phyloP scores from a whole-genome alignment of 2,888 invertebrate genomes.

The Drosophila quinaria region DNA sequence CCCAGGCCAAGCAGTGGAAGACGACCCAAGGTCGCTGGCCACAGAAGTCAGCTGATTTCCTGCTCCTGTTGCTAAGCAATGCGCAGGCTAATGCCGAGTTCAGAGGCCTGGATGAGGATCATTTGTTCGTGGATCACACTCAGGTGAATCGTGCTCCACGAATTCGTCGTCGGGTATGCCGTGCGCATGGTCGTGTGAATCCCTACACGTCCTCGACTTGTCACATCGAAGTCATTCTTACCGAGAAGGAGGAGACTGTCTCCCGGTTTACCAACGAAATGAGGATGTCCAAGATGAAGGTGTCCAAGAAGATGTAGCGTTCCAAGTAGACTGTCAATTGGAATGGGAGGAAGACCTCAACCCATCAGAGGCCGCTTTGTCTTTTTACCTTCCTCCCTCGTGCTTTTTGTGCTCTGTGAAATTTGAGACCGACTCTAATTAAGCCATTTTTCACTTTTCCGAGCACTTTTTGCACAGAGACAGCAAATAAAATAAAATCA shows the following conservation, averaged over 20 bases:
- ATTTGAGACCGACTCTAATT: constrained; percentile 64
- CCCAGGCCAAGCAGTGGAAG: constrained; percentile 98
- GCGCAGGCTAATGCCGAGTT: constrained; percentile 99
- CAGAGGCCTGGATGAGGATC: constrained; percentile 98
- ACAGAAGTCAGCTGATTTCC: constrained; percentile 98
- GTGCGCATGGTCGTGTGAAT: constrained; percentile 99
- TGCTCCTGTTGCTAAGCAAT: constrained; percentile 97
- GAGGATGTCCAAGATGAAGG: constrained; percentile 96
- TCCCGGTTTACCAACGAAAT: constrained; percentile 93
- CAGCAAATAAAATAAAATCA: constrained; percentile 22
- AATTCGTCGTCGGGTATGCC: constrained; percentile 98
- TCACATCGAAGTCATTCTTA: constrained; percentile 98
- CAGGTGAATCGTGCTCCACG: constrained; percentile 98
- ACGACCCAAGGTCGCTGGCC: constrained; percentile 99
- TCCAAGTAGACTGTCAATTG: constrained; percentile 82
- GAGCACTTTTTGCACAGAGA: constrained; percentile 30
- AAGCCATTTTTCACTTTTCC: constrained; percentile 56
- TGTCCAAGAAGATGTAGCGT: constrained; percentile 98
- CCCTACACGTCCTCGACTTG: constrained; percentile 99
- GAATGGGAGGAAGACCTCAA: constrained; percentile 21
- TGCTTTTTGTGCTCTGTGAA: constrained; percentile 18
- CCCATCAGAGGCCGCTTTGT: not conserved
- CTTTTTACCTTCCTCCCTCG: not conserved
- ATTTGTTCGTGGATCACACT: constrained; percentile 98
- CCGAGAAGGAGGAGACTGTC: constrained; percentile 97